Evolutionary conservation across 1,140 invertebrate genomes (phyloP).

Genomic region (Dreissena rostriformis): DNA sequence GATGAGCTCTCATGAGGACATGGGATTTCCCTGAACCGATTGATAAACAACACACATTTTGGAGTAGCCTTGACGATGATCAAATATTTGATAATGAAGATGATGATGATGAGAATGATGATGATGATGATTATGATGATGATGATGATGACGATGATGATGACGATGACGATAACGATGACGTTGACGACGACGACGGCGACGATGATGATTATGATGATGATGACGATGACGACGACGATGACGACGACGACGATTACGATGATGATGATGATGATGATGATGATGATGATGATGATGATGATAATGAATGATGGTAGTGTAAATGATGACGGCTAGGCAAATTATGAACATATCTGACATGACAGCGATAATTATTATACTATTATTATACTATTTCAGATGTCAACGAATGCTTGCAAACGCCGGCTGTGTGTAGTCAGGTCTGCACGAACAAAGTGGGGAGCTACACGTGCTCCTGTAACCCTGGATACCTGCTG

Average conservation of each 20-base stretch:
- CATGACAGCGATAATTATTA: not conserved
- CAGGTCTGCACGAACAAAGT: conserved; percentile 84
- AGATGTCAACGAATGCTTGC: conserved; percentile 85
- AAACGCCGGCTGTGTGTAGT: conserved; percentile 56
- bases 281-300: conserved; percentile 6
- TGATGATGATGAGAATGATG: not conserved
- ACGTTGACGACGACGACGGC: not conserved
- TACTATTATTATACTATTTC: conserved; percentile 22
- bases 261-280: not conserved
- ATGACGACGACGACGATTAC: not conserved
- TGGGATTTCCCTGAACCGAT: too few species aligned
- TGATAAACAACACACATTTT: too few species aligned
- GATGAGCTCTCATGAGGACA: too few species aligned
- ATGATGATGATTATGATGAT: not conserved
- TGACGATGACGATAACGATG: not conserved
- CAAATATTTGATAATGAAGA: not conserved
- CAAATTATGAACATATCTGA: not conserved
- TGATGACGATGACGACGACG: not conserved
- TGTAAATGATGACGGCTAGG: not conserved
- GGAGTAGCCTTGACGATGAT: not conserved
- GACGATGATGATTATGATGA: conserved; percentile 4
- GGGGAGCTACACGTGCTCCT: conserved; percentile 89
- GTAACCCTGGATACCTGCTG: conserved; percentile 86
- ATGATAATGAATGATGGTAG: not conserved
- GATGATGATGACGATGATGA: conserved; percentile 9